Evolutionary conservation across 1,140 invertebrate species (phyloP).

Genomic region (Glossosoma conforme): DNA sequence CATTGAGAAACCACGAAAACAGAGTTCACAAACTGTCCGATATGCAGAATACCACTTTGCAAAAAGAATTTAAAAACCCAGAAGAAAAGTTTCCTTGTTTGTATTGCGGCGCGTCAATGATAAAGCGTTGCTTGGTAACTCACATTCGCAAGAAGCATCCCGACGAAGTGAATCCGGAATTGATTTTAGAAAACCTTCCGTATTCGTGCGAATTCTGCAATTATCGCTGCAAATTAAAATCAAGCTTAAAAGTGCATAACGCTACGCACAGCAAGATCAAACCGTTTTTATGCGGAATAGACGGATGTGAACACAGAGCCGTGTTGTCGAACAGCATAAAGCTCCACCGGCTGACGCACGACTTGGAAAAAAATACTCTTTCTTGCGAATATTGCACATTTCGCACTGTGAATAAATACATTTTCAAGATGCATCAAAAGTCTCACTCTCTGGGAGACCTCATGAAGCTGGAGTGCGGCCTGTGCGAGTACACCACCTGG

Average conservation of each 20-base stretch:
- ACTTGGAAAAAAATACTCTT: slow-evolving; percentile 10
- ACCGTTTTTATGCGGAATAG: slow-evolving; percentile 11
- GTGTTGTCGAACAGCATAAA: slow-evolving; percentile 9
- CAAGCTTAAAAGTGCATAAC: slow-evolving; percentile 9
- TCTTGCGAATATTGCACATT: slow-evolving; percentile 11
- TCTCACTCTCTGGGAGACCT: slow-evolving; percentile 2
- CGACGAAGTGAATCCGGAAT: slow-evolving; percentile 8
- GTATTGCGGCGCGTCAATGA: slow-evolving; percentile 1
- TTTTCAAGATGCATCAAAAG: slow-evolving; percentile 13
- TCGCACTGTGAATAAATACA: slow-evolving; percentile 13
- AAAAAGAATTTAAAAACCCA: neutral
- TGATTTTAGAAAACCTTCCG: slow-evolving; percentile 8
- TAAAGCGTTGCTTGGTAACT: neutral
- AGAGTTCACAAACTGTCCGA: slow-evolving; percentile 11
- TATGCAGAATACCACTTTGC: neutral
- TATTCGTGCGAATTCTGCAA: slow-evolving; percentile 15
- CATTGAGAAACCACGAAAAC: neutral
- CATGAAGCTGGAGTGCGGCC: neutral
- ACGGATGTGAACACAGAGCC: slow-evolving; percentile 11
- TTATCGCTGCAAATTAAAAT: slow-evolving; percentile 8
- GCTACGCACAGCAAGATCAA: slow-evolving; percentile 15
- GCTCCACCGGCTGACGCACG: slow-evolving; percentile 10
- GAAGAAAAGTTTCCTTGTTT: neutral
- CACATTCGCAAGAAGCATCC: slow-evolving; percentile 7
- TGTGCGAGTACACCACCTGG: neutral